Conservation (phyloP, 2,797 vertebrate genomes). For the Pangasius larnaudii region DNA sequence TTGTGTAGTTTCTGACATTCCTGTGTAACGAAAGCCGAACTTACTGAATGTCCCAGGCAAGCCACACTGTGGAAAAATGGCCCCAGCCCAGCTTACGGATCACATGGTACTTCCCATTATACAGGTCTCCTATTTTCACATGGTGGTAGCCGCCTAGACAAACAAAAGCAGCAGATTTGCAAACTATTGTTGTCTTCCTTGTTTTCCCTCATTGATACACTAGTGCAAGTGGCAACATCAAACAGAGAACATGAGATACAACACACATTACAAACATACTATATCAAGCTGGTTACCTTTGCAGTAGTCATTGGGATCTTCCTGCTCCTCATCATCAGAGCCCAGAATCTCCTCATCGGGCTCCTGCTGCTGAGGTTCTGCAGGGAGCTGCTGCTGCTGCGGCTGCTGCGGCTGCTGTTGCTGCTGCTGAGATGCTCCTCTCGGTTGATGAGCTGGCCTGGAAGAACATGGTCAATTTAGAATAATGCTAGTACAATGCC, state of each 20-base stretch:
- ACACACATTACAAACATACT: not conserved
- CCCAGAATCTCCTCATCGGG: slow-evolving; percentile 93
- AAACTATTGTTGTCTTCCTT: not conserved
- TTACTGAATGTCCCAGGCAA: slow-evolving; percentile 97
- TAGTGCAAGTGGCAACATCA: not conserved
- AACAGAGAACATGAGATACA: not conserved
- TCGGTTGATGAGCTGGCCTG: slow-evolving; percentile 85
- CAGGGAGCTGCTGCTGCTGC: slow-evolving; percentile 69
- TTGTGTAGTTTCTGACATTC: not conserved
- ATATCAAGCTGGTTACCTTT: slow-evolving; percentile 78
- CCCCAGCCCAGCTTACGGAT: slow-evolving; percentile 98
- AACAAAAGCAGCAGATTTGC: slow-evolving; percentile 36
- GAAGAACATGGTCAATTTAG: slow-evolving; percentile 46
- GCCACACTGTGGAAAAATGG: slow-evolving; percentile 98
- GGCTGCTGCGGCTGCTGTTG: slow-evolving; percentile 60
- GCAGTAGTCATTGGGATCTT: slow-evolving; percentile 97
- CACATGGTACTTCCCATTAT: slow-evolving; percentile 96
- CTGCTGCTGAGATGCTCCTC: slow-evolving; percentile 75
- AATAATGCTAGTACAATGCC: not conserved
- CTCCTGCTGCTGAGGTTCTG: slow-evolving; percentile 83
- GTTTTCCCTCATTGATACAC: not conserved
- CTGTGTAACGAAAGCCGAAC: slow-evolving; percentile 53
- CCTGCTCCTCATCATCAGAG: slow-evolving; percentile 96
- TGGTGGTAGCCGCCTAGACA: slow-evolving; percentile 92
- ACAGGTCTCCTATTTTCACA: slow-evolving; percentile 98